phyloP scores from a whole-genome alignment of 2,888 invertebrate species.

The Pomacea canaliculata region DNA sequence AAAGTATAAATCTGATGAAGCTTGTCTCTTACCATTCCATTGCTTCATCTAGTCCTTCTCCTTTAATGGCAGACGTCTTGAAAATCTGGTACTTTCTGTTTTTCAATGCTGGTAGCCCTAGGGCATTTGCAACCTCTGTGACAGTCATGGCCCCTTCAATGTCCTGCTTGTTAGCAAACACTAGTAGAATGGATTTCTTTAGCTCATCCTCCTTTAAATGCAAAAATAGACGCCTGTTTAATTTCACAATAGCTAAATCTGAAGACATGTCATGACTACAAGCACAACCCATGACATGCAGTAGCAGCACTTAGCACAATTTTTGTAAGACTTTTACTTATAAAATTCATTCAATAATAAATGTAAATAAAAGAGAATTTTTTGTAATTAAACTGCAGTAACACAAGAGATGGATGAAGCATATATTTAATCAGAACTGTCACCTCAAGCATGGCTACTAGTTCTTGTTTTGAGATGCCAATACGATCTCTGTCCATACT shows the following conservation, averaged over 20 bases:
- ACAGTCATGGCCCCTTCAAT: conserved; percentile 97
- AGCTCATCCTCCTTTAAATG: conserved; percentile 90
- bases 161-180: conserved; percentile 99
- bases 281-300: not conserved
- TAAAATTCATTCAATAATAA: not conserved
- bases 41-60: conserved; percentile 97
- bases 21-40: conserved; percentile 88
- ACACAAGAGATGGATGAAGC: too few relatives aligned
- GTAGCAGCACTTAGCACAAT: not conserved
- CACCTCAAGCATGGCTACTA: conserved; percentile 96
- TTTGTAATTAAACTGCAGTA: too few relatives aligned
- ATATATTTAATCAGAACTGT: conserved; percentile 55
- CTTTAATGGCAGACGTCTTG: conserved; percentile 98
- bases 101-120: conserved; percentile 93
- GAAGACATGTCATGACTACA: too few relatives aligned
- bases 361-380: too few relatives aligned
- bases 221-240: not conserved
- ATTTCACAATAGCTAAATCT: too few relatives aligned
- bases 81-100: conserved; percentile 99
- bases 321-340: not conserved
- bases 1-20: not conserved
- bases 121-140: conserved; percentile 93
- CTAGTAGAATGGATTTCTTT: conserved; percentile 93
- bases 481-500: conserved; percentile 98
- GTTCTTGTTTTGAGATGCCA: conserved; percentile 98